Conservation (phyloP, 2,888 invertebrate genomes). For the Brachypterus glaber region DNA sequence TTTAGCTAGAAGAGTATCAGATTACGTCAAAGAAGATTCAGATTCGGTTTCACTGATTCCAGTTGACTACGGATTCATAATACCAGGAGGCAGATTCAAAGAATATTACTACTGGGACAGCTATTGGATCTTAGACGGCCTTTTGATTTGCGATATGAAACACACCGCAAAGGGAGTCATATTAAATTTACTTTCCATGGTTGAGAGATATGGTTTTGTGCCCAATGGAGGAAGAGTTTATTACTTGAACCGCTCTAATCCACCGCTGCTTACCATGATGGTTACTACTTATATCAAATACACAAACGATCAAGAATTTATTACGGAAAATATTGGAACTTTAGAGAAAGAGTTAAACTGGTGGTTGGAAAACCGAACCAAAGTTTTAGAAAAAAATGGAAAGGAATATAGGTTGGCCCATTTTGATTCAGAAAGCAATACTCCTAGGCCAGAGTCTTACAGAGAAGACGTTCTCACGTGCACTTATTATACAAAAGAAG, state of each 20-base stretch:
- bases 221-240: constrained; percentile 73
- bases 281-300: constrained; percentile 38
- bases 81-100: constrained; percentile 61
- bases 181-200: constrained; percentile 61
- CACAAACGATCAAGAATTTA: constrained; percentile 58
- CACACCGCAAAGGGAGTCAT: constrained; percentile 66
- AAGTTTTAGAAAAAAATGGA: constrained; percentile 44
- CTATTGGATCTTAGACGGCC: constrained; percentile 76
- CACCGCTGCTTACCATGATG: constrained; percentile 65
- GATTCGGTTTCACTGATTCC: constrained; percentile 37
- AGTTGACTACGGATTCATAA: constrained; percentile 51
- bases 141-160: constrained; percentile 67
- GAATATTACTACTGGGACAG: constrained; percentile 83
- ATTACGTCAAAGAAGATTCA: constrained; percentile 45
- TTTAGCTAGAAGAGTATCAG: constrained; percentile 50
- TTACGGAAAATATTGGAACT: constrained; percentile 47
- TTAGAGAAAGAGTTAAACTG: constrained; percentile 57
- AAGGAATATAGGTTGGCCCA: constrained; percentile 48
- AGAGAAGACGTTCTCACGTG: constrained; percentile 53
- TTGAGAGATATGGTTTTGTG: constrained; percentile 52
- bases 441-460: constrained; percentile 67
- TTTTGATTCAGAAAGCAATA: constrained; percentile 53
- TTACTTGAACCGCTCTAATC: constrained; percentile 60
- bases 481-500: constrained; percentile 18
- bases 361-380: constrained; percentile 52